A percentile compares a stretch with the other conserved stretches of the same genome.
Evolutionary conservation across 2,797 vertebrate species (phyloP).

Genomic region (Rhodeus uyekii): DNA sequence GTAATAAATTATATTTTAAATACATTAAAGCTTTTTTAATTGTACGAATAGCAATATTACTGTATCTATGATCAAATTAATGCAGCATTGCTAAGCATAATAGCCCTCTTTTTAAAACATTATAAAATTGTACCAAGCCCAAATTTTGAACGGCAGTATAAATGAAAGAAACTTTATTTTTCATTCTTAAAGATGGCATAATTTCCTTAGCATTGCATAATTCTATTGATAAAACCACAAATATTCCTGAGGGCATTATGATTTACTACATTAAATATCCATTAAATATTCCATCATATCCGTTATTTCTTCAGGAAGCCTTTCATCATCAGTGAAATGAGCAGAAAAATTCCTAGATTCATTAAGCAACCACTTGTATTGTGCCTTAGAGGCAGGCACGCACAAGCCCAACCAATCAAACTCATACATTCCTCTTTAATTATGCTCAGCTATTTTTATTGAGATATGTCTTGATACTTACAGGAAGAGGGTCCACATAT

Average conservation of each 20-base stretch:
- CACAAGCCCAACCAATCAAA: neutral
- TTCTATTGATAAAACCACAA: neutral
- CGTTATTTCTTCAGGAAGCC: neutral
- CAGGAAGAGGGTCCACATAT: conserved; percentile 80
- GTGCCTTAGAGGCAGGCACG: neutral
- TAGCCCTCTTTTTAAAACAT: neutral
- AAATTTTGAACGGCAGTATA: neutral
- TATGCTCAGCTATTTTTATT: neutral
- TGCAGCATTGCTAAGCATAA: neutral
- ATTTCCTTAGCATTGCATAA: neutral
- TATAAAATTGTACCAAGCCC: neutral
- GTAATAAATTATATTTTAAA: neutral
- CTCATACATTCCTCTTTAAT: neutral
- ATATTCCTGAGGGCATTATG: neutral
- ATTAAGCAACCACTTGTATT: neutral
- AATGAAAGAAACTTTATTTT: neutral
- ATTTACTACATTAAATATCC: neutral
- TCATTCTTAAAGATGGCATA: neutral
- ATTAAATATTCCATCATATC: neutral
- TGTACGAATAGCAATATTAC: neutral
- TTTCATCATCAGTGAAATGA: neutral
- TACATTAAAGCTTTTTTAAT: neutral
- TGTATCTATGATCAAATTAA: neutral
- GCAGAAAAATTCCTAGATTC: neutral
- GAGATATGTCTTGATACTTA: conserved; percentile 56